These are phyloP conservation scores for Cyprinodon brontotheroides DNA, from an alignment of 2,113 vertebrate genomes.

Conservation along the genomic window DNA sequence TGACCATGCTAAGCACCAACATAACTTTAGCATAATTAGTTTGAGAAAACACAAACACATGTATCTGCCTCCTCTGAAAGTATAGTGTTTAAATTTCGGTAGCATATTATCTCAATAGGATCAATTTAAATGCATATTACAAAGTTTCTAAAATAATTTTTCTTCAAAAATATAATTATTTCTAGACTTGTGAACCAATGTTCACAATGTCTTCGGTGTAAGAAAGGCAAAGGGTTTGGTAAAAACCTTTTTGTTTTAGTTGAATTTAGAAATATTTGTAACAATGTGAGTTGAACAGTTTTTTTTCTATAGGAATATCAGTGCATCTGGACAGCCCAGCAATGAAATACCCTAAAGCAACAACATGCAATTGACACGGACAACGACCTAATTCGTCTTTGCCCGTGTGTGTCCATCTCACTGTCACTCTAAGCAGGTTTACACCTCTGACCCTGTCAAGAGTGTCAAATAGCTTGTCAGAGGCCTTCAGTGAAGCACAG, in stretches of 20 bases:
- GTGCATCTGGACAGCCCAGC: constrained; percentile 16
- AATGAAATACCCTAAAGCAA: constrained; percentile 28
- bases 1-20: too few species aligned
- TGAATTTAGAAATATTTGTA: background rate
- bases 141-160: background rate
- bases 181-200: background rate
- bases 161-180: background rate
- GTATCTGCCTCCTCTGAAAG: too few species aligned
- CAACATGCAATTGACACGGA: constrained; percentile 61
- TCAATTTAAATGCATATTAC: background rate
- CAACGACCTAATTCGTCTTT: constrained; percentile 59
- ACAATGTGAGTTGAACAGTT: background rate
- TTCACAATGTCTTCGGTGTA: too few species aligned
- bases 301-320: constrained; percentile 6
- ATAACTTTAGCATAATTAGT: too few species aligned
- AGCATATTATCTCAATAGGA: background rate
- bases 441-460: constrained; percentile 77
- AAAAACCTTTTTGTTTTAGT: background rate
- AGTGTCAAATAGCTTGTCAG: constrained; percentile 86
- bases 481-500: constrained; percentile 84
- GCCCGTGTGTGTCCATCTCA: constrained; percentile 66
- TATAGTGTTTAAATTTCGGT: background rate
- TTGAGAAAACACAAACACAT: too few species aligned
- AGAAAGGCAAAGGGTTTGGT: background rate
- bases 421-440: constrained; percentile 67